Evolutionary conservation across 2,797 vertebrate genomes (phyloP).

Genomic region (Podargus strigoides): DNA sequence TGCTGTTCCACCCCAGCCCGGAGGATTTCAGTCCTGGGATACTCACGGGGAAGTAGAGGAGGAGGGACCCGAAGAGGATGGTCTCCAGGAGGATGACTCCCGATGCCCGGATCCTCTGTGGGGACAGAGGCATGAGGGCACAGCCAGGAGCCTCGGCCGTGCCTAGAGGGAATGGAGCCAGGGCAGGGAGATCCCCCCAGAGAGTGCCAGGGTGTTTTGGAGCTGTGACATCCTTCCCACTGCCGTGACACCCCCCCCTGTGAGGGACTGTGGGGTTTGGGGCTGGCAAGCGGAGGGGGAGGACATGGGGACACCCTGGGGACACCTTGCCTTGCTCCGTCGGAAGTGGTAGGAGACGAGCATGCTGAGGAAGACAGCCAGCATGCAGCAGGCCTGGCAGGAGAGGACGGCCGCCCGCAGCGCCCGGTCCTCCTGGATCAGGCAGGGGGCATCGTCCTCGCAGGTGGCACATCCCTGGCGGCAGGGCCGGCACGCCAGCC

Average conservation of each 20-base stretch:
- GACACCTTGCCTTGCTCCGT: slow-evolving; percentile 76
- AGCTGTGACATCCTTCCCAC: neutral
- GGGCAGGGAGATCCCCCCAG: neutral
- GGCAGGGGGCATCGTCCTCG: slow-evolving; percentile 81
- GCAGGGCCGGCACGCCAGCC: slow-evolving; percentile 84
- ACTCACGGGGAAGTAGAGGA: slow-evolving; percentile 97
- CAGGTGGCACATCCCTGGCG: slow-evolving; percentile 84
- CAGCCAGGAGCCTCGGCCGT: neutral
- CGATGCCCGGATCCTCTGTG: slow-evolving; percentile 87
- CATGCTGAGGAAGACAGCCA: slow-evolving; percentile 91
- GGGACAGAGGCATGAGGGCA: neutral
- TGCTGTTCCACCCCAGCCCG: accelerated
- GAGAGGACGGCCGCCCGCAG: slow-evolving; percentile 80
- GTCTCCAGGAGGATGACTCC: slow-evolving; percentile 89
- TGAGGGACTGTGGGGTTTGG: accelerated
- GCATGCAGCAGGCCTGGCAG: slow-evolving; percentile 87
- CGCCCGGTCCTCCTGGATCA: slow-evolving; percentile 80
- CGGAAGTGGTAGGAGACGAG: slow-evolving; percentile 84
- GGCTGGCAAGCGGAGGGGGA: neutral
- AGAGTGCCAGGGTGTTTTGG: too few species aligned
- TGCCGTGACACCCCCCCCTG: neutral
- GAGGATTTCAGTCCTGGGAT: neutral
- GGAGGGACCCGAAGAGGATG: slow-evolving; percentile 91
- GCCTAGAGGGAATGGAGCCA: neutral
- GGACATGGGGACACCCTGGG: accelerated